phyloP scores from a whole-genome alignment of 2,113 vertebrate species.

The Melanocharis versteri region DNA sequence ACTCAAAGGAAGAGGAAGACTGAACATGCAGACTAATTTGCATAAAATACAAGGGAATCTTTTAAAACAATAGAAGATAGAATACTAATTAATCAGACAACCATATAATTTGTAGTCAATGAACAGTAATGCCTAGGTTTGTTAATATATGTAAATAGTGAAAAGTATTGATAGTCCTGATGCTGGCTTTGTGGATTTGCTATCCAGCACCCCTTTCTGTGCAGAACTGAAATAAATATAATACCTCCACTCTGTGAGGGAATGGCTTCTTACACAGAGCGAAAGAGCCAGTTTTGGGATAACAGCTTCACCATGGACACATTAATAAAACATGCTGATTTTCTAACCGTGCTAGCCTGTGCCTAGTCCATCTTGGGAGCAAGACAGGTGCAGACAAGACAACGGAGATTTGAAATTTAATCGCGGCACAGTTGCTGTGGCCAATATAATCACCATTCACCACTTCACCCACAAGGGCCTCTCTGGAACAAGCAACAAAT shows the following conservation, averaged over 20 bases:
- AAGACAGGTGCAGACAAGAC: background rate
- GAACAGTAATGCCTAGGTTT: background rate
- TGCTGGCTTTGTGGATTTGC: background rate
- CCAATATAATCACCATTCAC: background rate
- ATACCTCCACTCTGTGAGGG: too few relatives aligned
- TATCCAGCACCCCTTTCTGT: background rate
- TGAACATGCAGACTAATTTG: background rate
- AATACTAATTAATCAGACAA: background rate
- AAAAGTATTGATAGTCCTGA: background rate
- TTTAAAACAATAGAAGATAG: background rate
- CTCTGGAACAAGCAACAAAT: background rate
- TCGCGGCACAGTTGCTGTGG: fast-evolving
- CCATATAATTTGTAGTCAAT: background rate
- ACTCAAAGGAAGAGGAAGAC: background rate
- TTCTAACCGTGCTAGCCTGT: fast-evolving
- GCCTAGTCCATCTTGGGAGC: background rate
- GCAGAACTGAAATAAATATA: background rate
- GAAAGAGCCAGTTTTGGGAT: background rate
- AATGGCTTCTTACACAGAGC: background rate
- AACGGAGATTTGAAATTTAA: background rate
- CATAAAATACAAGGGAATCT: fast-evolving
- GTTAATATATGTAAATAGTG: background rate
- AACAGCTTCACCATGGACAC: background rate
- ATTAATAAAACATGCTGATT: background rate
- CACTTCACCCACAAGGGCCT: background rate